Evolutionary conservation across 2,113 vertebrate species (phyloP), one percentile per base, ranked within the genome.

Genomic region (Leucosticte australis): DNA sequence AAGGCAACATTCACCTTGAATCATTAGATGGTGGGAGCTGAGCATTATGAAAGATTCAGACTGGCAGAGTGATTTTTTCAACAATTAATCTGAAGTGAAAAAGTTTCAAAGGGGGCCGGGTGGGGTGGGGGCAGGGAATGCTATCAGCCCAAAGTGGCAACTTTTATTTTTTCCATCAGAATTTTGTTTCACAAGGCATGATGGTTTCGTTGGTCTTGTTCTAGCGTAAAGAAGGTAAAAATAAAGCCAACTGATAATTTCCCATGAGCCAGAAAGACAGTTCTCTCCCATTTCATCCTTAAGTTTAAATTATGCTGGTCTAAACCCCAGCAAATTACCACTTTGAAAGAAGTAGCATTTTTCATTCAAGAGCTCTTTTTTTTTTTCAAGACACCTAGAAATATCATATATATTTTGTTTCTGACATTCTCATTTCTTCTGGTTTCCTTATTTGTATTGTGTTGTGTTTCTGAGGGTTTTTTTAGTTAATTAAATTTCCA

Each of bases 41-140:
- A 82, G 5, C 10, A 15, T 44, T 90, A 60, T n/a, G 41, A 95
- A 89, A 68, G 27, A 60, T 41, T 71, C 28, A 87, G 44, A 49
- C 13, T 64, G 6, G 13, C 7, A 52, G 21, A 70, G 17, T 6
- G 12, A 14, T 71, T 74, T 71, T 67, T 16, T 18, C 6, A 50
- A 83, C 62, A 42, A 20, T 9, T 79, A 52, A 56, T 86, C 76
- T 42, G 10, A 47, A 56, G 15, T 67, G 14, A 78, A 20, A 52
- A 89, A 68, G 0, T 20, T 57, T 49, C 77, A 60, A 15, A 6
- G 2, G 2, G 1, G 3, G 3, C 4, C 1, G 15, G 7, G 12
- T 7, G 6, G 28, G 2, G 18, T n/a, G 11, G 18, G 8, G 22
- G 21, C 4, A 10, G 3, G 12, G 18, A 14, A 69, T 10, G 6